Evolutionary conservation across 2,113 vertebrate genomes (phyloP).

Genomic region (Furnarius figulus): DNA sequence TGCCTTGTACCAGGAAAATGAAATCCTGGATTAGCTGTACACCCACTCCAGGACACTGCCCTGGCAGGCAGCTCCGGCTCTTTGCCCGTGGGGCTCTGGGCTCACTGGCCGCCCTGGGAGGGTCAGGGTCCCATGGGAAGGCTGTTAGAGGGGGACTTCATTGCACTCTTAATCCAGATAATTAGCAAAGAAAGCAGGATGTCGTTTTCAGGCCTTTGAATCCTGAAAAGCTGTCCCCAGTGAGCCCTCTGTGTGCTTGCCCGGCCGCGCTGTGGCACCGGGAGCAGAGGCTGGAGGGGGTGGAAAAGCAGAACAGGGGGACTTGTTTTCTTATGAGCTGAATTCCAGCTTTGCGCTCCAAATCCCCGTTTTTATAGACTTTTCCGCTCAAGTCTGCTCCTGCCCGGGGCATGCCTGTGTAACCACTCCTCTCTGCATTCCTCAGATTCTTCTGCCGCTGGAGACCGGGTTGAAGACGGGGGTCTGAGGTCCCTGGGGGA

Average conservation of each 20-base stretch:
- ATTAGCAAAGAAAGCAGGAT: not conserved
- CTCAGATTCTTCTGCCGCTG: constrained; percentile 39
- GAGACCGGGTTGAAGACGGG: not conserved
- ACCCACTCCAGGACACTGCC: not conserved
- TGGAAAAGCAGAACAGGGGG: not conserved
- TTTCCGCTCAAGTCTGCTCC: constrained; percentile 11
- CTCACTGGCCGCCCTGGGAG: not conserved
- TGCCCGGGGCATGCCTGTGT: constrained; percentile 31
- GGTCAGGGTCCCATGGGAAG: not conserved
- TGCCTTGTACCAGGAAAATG: not conserved
- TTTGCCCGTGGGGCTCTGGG: accelerated
- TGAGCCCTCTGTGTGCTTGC: not conserved
- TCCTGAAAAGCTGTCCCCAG: not conserved
- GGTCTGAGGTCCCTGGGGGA: not conserved
- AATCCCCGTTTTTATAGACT: not conserved
- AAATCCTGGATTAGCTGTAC: not conserved
- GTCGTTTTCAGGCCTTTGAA: not conserved
- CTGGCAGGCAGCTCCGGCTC: not conserved
- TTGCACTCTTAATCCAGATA: not conserved
- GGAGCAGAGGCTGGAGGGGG: not conserved
- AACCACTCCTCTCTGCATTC: constrained; percentile 56
- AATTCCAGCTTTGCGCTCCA: constrained; percentile 38
- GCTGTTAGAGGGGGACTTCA: not conserved
- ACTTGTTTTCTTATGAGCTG: not conserved
- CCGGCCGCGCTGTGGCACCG: accelerated